Conservation (phyloP, 2,797 vertebrate genomes). For the Rhabdomys pumilio region DNA sequence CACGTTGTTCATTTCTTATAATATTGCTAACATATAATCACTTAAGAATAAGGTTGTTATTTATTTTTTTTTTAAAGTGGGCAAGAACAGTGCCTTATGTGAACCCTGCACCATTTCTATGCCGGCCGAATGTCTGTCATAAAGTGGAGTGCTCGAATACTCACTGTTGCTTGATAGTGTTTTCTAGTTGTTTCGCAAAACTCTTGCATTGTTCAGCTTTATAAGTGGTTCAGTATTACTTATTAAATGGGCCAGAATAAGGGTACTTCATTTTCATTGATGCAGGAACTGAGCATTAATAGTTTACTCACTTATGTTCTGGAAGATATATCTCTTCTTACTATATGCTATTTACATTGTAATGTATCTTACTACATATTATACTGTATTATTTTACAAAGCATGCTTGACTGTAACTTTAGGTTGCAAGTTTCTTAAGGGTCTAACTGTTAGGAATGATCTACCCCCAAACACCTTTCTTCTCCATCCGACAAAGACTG, state of each 20-base stretch:
- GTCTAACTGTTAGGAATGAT: neutral
- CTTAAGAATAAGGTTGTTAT: neutral
- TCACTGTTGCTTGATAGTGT: neutral
- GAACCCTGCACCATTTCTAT: neutral
- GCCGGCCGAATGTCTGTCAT: neutral
- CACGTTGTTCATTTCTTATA: neutral
- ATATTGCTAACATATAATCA: neutral
- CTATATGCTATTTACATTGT: neutral
- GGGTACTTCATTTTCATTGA: constrained; percentile 33
- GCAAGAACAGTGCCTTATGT: neutral
- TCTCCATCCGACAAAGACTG: neutral
- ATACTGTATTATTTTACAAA: neutral
- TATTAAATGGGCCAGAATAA: neutral
- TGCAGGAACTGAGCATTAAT: neutral
- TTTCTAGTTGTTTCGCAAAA: constrained; percentile 47
- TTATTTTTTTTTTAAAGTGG: neutral
- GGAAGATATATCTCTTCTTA: neutral
- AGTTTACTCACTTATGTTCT: neutral
- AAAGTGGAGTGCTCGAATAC: neutral
- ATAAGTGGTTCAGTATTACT: neutral
- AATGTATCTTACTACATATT: neutral
- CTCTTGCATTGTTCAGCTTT: constrained; percentile 23
- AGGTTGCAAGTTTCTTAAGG: neutral
- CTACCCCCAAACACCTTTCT: neutral
- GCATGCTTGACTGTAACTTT: neutral